phyloP scores from a whole-genome alignment of 2,888 invertebrate genomes.

The Callimorpha dominula region DNA sequence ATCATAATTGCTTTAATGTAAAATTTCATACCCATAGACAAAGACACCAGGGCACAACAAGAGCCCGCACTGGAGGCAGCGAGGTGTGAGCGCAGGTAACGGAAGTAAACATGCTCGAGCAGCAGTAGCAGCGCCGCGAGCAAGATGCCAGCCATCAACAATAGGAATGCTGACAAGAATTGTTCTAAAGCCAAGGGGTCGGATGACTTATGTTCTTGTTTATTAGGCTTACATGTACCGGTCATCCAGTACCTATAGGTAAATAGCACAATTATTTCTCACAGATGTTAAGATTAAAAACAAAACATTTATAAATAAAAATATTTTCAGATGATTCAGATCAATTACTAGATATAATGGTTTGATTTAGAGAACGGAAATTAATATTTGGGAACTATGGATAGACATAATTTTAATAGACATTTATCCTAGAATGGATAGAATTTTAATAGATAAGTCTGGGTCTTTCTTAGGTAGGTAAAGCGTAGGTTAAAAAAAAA shows the following conservation, averaged over 20 bases:
- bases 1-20: background rate
- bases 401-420: too few species aligned
- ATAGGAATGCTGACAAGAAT: conserved; percentile 98
- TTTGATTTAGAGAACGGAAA: too few species aligned
- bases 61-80: conserved; percentile 96
- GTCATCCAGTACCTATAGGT: conserved; percentile 96
- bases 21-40: conserved; percentile 90
- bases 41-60: conserved; percentile 97
- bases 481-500: too few species aligned
- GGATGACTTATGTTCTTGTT: conserved; percentile 96
- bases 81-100: conserved; percentile 95
- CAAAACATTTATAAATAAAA: background rate
- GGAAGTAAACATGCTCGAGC: conserved; percentile 97
- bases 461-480: too few species aligned
- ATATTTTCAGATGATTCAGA: background rate
- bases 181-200: conserved; percentile 97
- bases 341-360: too few species aligned
- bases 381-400: too few species aligned
- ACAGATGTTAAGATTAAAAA: background rate
- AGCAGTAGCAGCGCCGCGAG: conserved; percentile 95
- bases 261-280: background rate
- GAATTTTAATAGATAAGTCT: too few species aligned
- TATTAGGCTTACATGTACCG: conserved; percentile 97
- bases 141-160: conserved; percentile 97
- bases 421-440: too few species aligned